A percentile compares a stretch with the other conserved stretches of the same genome.
These are phyloP conservation scores for Aptenodytes forsteri DNA, from an alignment of 2,113 vertebrate species.

Conservation along the genomic window DNA sequence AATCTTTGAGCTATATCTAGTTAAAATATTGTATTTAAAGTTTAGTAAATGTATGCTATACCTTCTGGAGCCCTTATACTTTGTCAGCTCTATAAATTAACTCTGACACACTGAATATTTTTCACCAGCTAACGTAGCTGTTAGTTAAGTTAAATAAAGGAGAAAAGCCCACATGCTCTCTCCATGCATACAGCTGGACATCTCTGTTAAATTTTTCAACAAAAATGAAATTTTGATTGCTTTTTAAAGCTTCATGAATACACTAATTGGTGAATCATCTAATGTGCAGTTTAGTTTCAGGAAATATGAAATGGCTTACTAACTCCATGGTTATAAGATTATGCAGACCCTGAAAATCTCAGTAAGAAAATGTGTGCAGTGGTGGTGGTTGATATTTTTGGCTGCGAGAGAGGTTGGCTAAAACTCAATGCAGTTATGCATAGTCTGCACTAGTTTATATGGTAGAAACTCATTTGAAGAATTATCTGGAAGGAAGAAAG, in stretches of 20 bases:
- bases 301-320: conserved; percentile 57
- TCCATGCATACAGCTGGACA: conserved; percentile 58
- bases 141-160: conserved; percentile 58
- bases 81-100: conserved; percentile 71
- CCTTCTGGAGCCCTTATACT: conserved; percentile 67
- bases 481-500: conserved; percentile 31
- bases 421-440: conserved; percentile 22
- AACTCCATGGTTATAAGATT: conserved; percentile 39
- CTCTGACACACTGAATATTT: conserved; percentile 68
- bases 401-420: conserved; percentile 50
- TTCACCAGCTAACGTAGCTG: conserved; percentile 61
- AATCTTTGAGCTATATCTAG: conserved; percentile 45
- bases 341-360: conserved; percentile 65
- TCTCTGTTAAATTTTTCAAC: conserved; percentile 57
- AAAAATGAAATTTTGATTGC: conserved; percentile 55
- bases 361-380: conserved; percentile 58
- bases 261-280: conserved; percentile 68
- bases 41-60: conserved; percentile 64
- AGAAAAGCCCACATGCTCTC: conserved; percentile 55
- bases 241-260: conserved; percentile 65
- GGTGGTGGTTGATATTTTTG: conserved; percentile 65
- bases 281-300: conserved; percentile 62
- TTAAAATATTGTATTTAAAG: conserved; percentile 63
- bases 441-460: conserved; percentile 31
- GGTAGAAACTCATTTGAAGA: conserved; percentile 6